These are phyloP conservation scores for Bryconaethiops microstoma DNA, from an alignment of 2,797 vertebrate species.

Conservation along the genomic window DNA sequence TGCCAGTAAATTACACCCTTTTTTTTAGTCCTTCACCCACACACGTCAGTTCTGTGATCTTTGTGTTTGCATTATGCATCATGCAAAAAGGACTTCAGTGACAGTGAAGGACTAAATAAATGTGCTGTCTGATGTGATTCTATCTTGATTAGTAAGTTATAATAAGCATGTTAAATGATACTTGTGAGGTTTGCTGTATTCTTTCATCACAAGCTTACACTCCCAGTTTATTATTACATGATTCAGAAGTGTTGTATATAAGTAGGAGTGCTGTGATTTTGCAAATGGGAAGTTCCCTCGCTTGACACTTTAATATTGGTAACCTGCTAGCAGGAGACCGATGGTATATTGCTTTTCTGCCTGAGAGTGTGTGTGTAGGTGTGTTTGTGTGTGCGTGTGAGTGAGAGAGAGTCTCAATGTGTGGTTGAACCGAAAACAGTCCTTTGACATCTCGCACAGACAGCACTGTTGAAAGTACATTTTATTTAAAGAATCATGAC, in stretches of 20 bases:
- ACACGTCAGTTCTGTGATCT: no score
- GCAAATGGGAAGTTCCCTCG: not conserved
- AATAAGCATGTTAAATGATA: not conserved
- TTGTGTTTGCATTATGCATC: no score
- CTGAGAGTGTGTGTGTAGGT: not conserved
- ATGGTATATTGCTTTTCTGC: conserved; percentile 3
- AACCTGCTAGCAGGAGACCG: not conserved
- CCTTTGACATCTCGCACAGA: no score
- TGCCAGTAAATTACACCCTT: no score
- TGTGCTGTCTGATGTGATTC: not conserved
- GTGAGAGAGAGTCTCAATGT: not conserved
- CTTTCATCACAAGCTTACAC: not conserved
- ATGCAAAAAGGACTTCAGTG: no score
- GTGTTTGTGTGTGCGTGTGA: not conserved
- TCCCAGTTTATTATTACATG: not conserved
- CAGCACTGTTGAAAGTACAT: no score
- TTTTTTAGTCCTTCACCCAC: no score
- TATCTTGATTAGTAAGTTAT: not conserved
- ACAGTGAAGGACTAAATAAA: not conserved
- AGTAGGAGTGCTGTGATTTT: not conserved
- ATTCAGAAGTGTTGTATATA: not conserved
- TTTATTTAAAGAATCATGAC: no score
- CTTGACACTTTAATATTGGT: conserved; percentile 4
- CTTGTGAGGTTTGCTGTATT: not conserved
- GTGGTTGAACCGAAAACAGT: not conserved